Conservation (phyloP, 53 echinoderm and acorn worm genomes). For the Echinometra lucunter region DNA sequence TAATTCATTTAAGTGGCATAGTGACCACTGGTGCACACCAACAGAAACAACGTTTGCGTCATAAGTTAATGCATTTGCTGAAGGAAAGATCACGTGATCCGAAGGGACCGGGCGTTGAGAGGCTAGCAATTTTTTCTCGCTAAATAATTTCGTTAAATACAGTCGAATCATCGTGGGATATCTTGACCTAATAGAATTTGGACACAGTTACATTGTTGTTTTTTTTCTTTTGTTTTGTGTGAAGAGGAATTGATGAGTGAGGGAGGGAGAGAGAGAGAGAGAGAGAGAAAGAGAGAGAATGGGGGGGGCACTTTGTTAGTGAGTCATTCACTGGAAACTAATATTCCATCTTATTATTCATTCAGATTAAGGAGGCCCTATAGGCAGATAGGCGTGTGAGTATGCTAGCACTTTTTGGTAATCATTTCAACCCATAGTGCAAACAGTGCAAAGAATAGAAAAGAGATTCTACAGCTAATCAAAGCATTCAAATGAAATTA, state of each 20-base stretch:
- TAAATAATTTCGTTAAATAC: slow-evolving; percentile 14
- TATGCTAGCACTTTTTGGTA: not conserved
- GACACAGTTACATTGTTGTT: slow-evolving; percentile 14
- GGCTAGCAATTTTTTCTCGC: not conserved
- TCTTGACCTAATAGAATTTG: slow-evolving; percentile 36
- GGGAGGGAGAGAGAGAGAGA: not conserved
- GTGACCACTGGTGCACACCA: not conserved
- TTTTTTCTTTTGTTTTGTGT: not conserved
- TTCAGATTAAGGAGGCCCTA: not conserved
- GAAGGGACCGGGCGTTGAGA: not conserved
- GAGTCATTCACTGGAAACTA: not conserved
- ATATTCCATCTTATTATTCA: not conserved
- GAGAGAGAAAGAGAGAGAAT: too few relatives aligned
- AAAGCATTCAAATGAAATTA: not conserved
- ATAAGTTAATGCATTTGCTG: not conserved
- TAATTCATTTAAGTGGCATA: not conserved
- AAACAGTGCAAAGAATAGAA: not conserved
- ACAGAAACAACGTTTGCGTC: not conserved
- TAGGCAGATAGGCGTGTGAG: not conserved
- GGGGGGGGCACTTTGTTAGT: too few relatives aligned
- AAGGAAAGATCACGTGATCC: slow-evolving; percentile 12
- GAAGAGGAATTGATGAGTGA: not conserved
- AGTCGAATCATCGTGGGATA: slow-evolving; percentile 38
- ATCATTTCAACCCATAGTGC: too few relatives aligned
- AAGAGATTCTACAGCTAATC: not conserved